These are phyloP conservation scores for Saxidomus purpurata DNA, from an alignment of 1,140 invertebrate genomes.

Conservation along the genomic window DNA sequence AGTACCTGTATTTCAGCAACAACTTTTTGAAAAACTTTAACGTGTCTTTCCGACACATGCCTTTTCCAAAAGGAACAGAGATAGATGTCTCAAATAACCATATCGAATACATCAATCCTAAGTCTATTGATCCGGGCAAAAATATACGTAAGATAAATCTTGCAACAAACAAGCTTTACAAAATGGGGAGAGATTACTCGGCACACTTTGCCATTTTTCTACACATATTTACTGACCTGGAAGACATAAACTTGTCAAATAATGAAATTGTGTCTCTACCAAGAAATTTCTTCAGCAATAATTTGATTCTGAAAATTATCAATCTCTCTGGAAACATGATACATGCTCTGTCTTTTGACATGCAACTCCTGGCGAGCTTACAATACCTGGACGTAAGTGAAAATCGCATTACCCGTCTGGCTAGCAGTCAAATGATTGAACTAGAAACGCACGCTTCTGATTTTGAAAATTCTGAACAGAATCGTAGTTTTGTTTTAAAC, in stretches of 20 bases:
- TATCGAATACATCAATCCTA: background rate
- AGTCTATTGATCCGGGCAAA: background rate
- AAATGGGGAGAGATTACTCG: background rate
- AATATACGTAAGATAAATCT: background rate
- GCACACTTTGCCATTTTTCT: background rate
- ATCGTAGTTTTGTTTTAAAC: background rate
- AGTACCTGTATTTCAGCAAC: background rate
- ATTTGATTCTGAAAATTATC: background rate
- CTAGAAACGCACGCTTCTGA: background rate
- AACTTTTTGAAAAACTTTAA: background rate
- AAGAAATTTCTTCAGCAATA: background rate
- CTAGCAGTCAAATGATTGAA: background rate
- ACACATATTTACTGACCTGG: background rate
- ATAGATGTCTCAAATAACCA: background rate
- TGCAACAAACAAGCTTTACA: background rate
- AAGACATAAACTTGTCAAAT: constrained; percentile 6
- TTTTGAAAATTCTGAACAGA: background rate
- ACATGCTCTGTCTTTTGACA: background rate
- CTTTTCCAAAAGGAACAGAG: background rate
- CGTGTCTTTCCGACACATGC: background rate
- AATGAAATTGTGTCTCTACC: constrained; percentile 1
- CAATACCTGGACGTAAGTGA: background rate
- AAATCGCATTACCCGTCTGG: background rate
- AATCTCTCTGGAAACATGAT: background rate
- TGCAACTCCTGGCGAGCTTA: background rate